Evolutionary conservation across 1,140 invertebrate genomes (phyloP).

Genomic region (Diabrotica undecimpunctata): DNA sequence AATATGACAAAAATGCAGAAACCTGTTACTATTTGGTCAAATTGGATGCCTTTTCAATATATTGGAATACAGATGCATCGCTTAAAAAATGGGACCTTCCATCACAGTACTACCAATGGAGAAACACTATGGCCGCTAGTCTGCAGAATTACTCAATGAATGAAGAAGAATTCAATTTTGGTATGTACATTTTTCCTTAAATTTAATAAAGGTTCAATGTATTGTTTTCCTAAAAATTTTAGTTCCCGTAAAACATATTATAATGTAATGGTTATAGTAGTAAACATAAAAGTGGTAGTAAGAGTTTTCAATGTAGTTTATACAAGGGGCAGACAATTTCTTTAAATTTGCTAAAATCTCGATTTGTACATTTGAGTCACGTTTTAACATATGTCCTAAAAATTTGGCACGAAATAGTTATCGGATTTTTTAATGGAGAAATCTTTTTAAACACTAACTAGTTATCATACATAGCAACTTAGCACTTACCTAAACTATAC

Average conservation of each 20-base stretch:
- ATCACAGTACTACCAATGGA: conserved; percentile 61
- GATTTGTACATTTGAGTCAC: too few relatives aligned
- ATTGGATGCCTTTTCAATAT: conserved; percentile 71
- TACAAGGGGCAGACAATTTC: too few relatives aligned
- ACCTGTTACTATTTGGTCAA: conserved; percentile 76
- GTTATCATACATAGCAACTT: too few relatives aligned
- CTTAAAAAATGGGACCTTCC: conserved; percentile 56
- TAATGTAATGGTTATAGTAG: not conserved
- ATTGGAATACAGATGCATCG: conserved; percentile 67
- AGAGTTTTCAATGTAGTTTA: too few relatives aligned
- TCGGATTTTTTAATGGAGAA: too few relatives aligned
- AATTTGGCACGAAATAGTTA: too few relatives aligned
- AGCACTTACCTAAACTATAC: too few relatives aligned
- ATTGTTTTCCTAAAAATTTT: not conserved
- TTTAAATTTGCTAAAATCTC: too few relatives aligned
- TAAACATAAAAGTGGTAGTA: too few relatives aligned
- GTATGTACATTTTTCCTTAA: conserved; percentile 27
- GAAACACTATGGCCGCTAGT: conserved; percentile 65
- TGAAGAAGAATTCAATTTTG: conserved; percentile 45
- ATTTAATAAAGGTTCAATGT: not conserved
- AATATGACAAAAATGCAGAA: conserved; percentile 58
- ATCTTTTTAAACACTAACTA: too few relatives aligned
- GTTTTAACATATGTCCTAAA: too few relatives aligned
- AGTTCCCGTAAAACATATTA: not conserved
- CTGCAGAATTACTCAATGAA: conserved; percentile 74